phyloP scores from a whole-genome alignment of 53 echinoderm and acorn worm genomes.

The Arbacia lixula region DNA sequence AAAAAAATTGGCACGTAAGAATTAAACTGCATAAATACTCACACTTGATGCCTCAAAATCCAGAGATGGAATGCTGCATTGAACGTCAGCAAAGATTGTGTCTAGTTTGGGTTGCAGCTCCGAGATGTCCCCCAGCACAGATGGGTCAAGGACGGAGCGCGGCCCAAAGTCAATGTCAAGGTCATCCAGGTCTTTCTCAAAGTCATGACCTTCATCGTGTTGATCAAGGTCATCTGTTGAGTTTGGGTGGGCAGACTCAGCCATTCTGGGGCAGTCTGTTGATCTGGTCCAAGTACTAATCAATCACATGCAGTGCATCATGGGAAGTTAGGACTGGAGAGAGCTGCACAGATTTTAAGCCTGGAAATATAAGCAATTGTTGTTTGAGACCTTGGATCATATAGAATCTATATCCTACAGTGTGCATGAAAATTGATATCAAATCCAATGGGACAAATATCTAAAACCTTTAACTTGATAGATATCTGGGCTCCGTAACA shows the following conservation, averaged over 20 bases:
- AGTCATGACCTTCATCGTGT: not conserved
- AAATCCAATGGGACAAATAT: too few species aligned
- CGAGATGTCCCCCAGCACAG: conserved; percentile 65
- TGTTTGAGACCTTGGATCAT: not conserved
- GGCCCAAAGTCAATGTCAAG: not conserved
- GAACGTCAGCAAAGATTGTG: conserved; percentile 94
- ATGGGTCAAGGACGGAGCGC: conserved; percentile 61
- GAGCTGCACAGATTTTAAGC: too few species aligned
- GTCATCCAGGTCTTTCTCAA: not conserved
- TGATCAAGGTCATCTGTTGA: not conserved
- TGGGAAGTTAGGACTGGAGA: too few species aligned
- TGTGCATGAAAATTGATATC: too few species aligned
- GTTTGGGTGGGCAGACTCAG: not conserved
- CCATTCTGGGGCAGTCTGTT: not conserved
- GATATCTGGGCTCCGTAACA: too few species aligned
- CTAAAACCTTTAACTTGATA: too few species aligned
- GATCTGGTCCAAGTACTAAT: not conserved
- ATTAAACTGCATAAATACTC: conserved; percentile 45
- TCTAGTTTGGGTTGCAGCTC: conserved; percentile 79
- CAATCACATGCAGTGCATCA: too few species aligned
- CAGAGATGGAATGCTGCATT: conserved; percentile 87
- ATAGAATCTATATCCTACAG: too few species aligned
- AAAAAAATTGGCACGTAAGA: too few species aligned
- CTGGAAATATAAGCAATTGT: too few species aligned
- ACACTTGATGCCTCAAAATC: conserved; percentile 98